Evolutionary conservation across 2,113 vertebrate species (phyloP), one percentile per base, ranked within the genome.

Genomic region (Heloderma charlesbogerti): DNA sequence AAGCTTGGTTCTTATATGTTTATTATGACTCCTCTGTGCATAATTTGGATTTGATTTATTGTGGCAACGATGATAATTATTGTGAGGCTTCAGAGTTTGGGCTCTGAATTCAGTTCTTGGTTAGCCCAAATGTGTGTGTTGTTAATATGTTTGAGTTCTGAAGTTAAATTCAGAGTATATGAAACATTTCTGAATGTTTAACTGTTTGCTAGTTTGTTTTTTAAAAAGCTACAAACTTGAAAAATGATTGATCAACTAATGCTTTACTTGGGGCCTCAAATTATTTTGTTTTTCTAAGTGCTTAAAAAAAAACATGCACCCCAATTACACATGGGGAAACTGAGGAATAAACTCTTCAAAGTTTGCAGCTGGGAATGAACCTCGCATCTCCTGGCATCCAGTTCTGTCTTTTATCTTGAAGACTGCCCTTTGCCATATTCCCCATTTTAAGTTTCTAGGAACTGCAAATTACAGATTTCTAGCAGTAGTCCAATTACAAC

Each of bases 391-490:
- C 5, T 92, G 84, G 67, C 87, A 88, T 34, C 66, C 60, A 77
- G 72, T 84, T 51, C 67, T 84, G 25, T 82, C 91, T 93, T 92
- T 92, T 86, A 94, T 94, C 90, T 88, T 95, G 22, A 0, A 89
- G 87, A 90, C 40, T 34, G 22, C 92, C 15, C 84, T 83, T 93
- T 94, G 85, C 88, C 89, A 67, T 93, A 77, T 91, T 92, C 79
- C 82, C 81, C 77, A 93, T 87, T 92, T 80, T 90, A 78, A 95
- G 77, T 90, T 92, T 84, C 85, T 45, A 63, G 92, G 93, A 95
- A 91, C 94, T 92, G 87, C 90, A 94, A 95, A 96, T 94, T 92
- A 92, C 0, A 94, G 92, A 92, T 85, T 95, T 95, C 77, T 90
- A 87, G 88, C 87, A 87, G 83, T 88, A 91, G 87, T 86, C 85